Base-by-base conservation (phyloP, 2,113 vertebrate genomes). In the Festucalex cinctus region DNA sequence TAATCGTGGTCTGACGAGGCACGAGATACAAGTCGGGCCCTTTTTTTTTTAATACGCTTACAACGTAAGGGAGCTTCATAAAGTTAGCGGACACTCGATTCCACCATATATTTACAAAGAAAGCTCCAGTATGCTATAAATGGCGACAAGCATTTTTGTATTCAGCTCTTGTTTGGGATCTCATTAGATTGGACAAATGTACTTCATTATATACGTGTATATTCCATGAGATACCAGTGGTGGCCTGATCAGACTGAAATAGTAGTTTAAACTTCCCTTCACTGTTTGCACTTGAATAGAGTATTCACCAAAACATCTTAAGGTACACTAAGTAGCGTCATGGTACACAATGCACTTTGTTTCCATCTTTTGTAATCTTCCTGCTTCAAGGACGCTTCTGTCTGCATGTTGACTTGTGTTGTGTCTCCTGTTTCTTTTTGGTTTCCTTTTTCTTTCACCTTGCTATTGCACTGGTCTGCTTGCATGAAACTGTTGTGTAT, bases 351-450 rank as follows among this genome's bases (percentile, higher is more conserved):
- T 85, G 82, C 78, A 70, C 57, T 68, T n/a, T 53, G 71, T 79
- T 60, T 79, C 35, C 62, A 49, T 74, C 44, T 63, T 28, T 43
- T 66, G 60, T 68, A 12, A 70, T 73, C 81, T 84, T 80, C 70
- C 81, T 78, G 65, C 76, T 87, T 88, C 88, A 4, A 22, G 20
- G 20, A 76, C 93, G 93, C 92, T 90, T 92, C 90, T 91, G 91
- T 94, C 92, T 91, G 92, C 88, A 82, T 93, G 93, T 92, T 94
- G 92, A 88, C 93, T 76, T 46, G 22, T 75, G 73, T 65, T 69
- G 64, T 74, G 64, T 72, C 32, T 59, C 69, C 76, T 67, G 77
- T 73, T 76, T 69, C 35, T 63, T 20, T 32, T 66, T 89, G 81
- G 89, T 69, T 83, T 41, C 81, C 76, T 75, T 80, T 75, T 88